Base-by-base conservation (phyloP, 2,888 invertebrate species). In the Pilophorus perplexus region DNA sequence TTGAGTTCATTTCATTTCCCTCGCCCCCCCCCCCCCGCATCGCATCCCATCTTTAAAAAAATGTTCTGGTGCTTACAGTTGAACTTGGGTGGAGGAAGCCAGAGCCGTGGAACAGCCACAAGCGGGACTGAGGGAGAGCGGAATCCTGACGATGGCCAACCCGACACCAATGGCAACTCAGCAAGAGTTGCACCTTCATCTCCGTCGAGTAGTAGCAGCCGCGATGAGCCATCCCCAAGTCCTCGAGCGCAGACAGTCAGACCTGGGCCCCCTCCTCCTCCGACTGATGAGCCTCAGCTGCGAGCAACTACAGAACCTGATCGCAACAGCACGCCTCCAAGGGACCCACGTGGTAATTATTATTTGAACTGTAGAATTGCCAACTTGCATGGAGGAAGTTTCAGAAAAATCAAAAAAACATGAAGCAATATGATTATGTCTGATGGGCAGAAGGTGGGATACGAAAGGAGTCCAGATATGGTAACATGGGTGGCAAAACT, bases 91-190 rank as follows among this genome's bases (percentile, higher is more conserved):
- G 46, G 33, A 8, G 57, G 46, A 18, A 46, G 46, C 14, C 55
- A 66, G n/a, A 66, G 46, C 16, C 44, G 46, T 33, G 57, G 46
- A n/a, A 46, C 57, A 14, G 66, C 38, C 14, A 44, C 57, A 5
- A 14, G 57, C 22, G 27, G 40, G 20, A 22, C 59, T 20, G 57
- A 57, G 12, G 59, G 28, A n/a, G 48, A 44, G 6, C 27, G 40
- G 2, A 5, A 28, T 23, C 23, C 38, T 14, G 54, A 40, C 20
- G 66, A 33, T 4, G 28, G 20, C 12, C 40, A 18, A 25, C 18
- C 66, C 10, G 44, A 22, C 57, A 46, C 5, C 44, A 60, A 71
- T 12, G 33, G 37, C 23, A 60, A 50, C 28, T 25, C 60, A 37
- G 48, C 57, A 25, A 50, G n/a, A 23, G 59, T 33, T 23, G 40